Evolutionary conservation across 1,140 invertebrate species (phyloP), one percentile per base, ranked within the genome.

Genomic region (Polyergus mexicanus): DNA sequence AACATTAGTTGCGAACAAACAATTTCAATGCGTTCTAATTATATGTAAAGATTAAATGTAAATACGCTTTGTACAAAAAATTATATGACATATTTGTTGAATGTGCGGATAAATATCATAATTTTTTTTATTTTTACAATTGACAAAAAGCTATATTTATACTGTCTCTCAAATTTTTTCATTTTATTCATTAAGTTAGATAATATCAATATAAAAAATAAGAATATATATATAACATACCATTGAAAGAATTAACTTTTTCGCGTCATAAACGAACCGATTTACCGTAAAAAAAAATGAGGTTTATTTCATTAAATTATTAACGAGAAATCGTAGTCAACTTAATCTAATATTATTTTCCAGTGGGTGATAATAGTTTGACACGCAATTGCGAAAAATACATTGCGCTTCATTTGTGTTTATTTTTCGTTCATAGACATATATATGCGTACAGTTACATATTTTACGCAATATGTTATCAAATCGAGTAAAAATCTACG

Each of bases 1-100:
- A 85, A 84, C 51, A 54, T 87, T 77, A 85, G 71, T 71, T 85
- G 38, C 35, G 0, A 35, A 77, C 13, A 7, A 63, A 77, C 65
- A 25, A 51, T 35, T 41, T 68, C 11, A 28, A 35, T 58, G 22
- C 11, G 47, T 16, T 38, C 7, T n/a, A 19, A 58, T 22, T 56
- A 56, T 38, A 25, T 54, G 6, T 16, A 5, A 56, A 38, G 32
- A 51, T 7, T 38, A 63, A 2, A 51, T 22, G 16, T 6, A 75
- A 19, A 54, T 5, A 4, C 2, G 25, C 4, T 38, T 38, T 22
- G 16, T 25, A 8, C 3, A 41, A 19, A 41, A 19, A 75, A 25
- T 25, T 3, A 22, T 47, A 25, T 16, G 10, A 4, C 8, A 0
- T 32, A 44, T 10, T 44, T 11, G 2, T 22, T 38, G 8, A 22